These are phyloP conservation scores for Caenorhabditis sp. DNA, from an alignment of 2,888 invertebrate genomes.

Conservation along the genomic window DNA sequence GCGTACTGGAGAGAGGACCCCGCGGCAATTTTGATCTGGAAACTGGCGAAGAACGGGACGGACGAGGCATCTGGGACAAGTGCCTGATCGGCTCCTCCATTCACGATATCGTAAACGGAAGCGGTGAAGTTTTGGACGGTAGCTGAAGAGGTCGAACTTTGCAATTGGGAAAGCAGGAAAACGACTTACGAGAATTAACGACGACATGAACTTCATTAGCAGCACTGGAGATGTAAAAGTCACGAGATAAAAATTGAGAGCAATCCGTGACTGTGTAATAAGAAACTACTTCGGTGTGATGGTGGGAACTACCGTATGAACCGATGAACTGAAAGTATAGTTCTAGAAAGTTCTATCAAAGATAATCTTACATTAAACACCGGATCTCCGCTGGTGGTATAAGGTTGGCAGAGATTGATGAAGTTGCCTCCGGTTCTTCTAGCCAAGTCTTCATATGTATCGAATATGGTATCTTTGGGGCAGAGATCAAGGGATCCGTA, in stretches of 20 bases:
- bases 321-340: slow-evolving; percentile 64
- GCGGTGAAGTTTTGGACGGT: slow-evolving; percentile 45
- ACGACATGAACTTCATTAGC: slow-evolving; percentile 45
- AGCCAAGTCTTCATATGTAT: slow-evolving; percentile 57
- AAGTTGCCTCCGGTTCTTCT: slow-evolving; percentile 68
- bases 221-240: slow-evolving; percentile 39
- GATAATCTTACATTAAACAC: slow-evolving; percentile 56
- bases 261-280: slow-evolving; percentile 46
- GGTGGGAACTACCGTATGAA: slow-evolving; percentile 68
- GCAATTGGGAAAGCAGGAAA: background rate
- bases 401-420: slow-evolving; percentile 65
- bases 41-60: slow-evolving; percentile 65
- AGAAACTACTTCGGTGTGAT: slow-evolving; percentile 67
- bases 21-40: slow-evolving; percentile 37
- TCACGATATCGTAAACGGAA: slow-evolving; percentile 8
- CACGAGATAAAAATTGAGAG: slow-evolving; percentile 10
- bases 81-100: background rate
- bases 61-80: slow-evolving; percentile 53
- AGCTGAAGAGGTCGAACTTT: slow-evolving; percentile 42
- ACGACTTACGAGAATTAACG: slow-evolving; percentile 51
- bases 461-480: slow-evolving; percentile 13
- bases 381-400: slow-evolving; percentile 58
- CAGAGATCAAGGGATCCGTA: slow-evolving; percentile 61
- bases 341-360: background rate
- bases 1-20: slow-evolving; percentile 29